These are phyloP conservation scores for Brevimyrus niger DNA, from an alignment of 2,113 vertebrate genomes.

Conservation along the genomic window DNA sequence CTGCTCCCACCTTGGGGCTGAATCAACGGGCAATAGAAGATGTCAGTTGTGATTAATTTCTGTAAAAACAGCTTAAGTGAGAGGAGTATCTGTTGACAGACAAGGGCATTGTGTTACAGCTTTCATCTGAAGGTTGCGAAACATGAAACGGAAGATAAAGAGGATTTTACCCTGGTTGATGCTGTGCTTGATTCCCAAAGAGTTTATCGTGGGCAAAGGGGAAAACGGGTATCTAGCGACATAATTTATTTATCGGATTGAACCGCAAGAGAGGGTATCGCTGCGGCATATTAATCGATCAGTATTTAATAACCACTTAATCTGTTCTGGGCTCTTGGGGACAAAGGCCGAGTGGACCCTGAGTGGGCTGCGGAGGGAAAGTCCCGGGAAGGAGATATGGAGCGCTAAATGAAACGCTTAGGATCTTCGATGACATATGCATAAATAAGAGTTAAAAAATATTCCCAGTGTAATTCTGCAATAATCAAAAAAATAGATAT, in stretches of 20 bases:
- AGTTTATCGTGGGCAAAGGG: not conserved
- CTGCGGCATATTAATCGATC: not conserved
- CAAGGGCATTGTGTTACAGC: not conserved
- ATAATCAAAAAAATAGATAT: not conserved
- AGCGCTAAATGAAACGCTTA: not conserved
- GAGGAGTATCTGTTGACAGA: slow-evolving; percentile 16
- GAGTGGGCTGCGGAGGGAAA: not conserved
- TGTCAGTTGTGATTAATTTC: slow-evolving; percentile 17
- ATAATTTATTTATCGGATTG: not conserved
- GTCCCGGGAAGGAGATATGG: not conserved
- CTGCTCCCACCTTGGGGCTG: slow-evolving; percentile 25
- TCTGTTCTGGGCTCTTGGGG: not conserved
- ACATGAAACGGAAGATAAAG: not conserved
- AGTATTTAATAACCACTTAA: not conserved
- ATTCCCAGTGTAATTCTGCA: not conserved
- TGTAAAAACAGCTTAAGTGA: slow-evolving; percentile 8
- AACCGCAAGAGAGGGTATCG: not conserved
- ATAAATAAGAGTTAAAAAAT: not conserved
- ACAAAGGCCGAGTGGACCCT: not conserved
- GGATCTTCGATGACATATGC: not conserved
- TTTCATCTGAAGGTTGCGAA: not conserved
- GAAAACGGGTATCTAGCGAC: not conserved
- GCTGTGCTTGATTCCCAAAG: not conserved
- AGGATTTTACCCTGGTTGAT: not conserved
- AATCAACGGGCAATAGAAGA: slow-evolving; percentile 20